A percentile compares a stretch with the other conserved stretches of the same genome.
Evolutionary conservation across 2,797 vertebrate genomes (phyloP).

Genomic region (Mormyrus hasselquistii): DNA sequence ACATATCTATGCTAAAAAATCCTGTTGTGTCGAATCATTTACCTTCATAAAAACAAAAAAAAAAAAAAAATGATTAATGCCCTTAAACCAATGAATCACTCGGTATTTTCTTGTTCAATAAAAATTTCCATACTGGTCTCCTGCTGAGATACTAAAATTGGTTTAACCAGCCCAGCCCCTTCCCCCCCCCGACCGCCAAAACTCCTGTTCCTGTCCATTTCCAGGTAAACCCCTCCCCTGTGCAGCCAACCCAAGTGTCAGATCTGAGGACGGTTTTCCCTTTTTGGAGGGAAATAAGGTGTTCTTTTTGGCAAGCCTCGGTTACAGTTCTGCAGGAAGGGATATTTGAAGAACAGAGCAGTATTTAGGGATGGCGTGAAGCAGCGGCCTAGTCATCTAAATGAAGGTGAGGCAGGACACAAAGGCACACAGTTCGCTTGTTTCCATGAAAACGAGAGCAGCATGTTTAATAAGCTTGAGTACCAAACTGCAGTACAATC

Average conservation of each 20-base stretch:
- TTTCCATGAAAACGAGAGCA: slow-evolving; percentile 84
- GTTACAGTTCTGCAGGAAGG: slow-evolving; percentile 48
- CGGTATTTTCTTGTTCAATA: neutral
- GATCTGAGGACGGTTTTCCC: neutral
- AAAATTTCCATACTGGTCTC: neutral
- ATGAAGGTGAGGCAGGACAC: slow-evolving; percentile 94
- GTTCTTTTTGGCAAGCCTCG: neutral
- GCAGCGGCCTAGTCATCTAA: slow-evolving; percentile 74
- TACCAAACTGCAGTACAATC: slow-evolving; percentile 92
- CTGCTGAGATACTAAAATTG: neutral
- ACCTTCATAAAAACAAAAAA: neutral
- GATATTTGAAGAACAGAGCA: slow-evolving; percentile 91
- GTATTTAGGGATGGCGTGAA: slow-evolving; percentile 67
- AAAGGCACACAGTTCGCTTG: slow-evolving; percentile 77
- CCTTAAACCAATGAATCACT: neutral
- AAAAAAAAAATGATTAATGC: neutral
- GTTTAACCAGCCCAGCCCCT: neutral
- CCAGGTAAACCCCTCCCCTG: neutral
- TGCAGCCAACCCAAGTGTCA: neutral
- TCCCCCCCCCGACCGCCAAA: neutral
- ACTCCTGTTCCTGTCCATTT: neutral
- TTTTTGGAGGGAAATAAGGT: neutral
- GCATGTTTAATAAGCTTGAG: slow-evolving; percentile 95
- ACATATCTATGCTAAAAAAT: neutral
- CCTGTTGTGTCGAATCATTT: neutral